These are phyloP conservation scores for Gandaritis pyraliata DNA, from an alignment of 2,888 invertebrate genomes.

Conservation along the genomic window DNA sequence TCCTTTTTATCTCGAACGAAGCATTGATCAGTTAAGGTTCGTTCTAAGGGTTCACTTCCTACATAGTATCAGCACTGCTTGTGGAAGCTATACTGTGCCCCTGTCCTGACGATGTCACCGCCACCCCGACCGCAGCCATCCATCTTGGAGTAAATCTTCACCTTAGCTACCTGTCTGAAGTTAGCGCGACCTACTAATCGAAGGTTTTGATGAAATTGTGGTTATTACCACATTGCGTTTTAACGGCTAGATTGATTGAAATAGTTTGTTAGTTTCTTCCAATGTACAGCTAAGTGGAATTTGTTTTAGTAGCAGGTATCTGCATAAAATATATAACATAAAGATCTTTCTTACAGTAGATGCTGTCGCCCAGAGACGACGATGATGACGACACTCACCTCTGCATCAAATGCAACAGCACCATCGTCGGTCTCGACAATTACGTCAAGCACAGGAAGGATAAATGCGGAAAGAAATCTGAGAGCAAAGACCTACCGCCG, in stretches of 20 bases:
- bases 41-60: not conserved
- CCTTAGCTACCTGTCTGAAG: slow-evolving; percentile 35
- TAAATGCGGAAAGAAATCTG: slow-evolving; percentile 83
- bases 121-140: slow-evolving; percentile 45
- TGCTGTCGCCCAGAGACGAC: slow-evolving; percentile 83
- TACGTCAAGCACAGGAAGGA: slow-evolving; percentile 93
- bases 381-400: slow-evolving; percentile 94
- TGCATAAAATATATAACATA: too few relatives aligned
- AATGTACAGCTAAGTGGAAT: too few relatives aligned
- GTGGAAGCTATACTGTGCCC: slow-evolving; percentile 29
- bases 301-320: too few relatives aligned
- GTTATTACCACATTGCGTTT: slow-evolving; percentile 25
- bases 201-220: slow-evolving; percentile 30
- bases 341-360: slow-evolving; percentile 57
- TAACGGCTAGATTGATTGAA: slow-evolving; percentile 14
- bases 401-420: slow-evolving; percentile 93
- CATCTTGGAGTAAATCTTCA: slow-evolving; percentile 50
- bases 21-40: not conserved
- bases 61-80: slow-evolving; percentile 12
- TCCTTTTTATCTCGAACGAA: not conserved
- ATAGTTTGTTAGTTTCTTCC: not conserved
- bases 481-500: slow-evolving; percentile 61
- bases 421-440: slow-evolving; percentile 93
- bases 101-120: slow-evolving; percentile 62
- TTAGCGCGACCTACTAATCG: slow-evolving; percentile 36